Conservation (phyloP, 2,797 vertebrate genomes). For the Lerista edwardsae region DNA sequence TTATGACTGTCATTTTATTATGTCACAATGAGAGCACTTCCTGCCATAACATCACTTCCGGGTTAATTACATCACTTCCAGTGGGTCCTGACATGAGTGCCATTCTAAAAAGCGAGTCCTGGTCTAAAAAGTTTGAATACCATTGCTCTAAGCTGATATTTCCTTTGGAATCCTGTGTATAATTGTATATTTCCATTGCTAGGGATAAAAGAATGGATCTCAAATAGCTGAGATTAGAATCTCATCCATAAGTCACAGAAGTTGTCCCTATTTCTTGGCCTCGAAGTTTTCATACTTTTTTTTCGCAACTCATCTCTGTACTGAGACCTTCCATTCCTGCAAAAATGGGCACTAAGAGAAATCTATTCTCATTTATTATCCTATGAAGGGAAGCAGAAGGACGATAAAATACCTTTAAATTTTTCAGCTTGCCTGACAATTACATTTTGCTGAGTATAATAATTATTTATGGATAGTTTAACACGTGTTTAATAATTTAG, state of each 20-base stretch:
- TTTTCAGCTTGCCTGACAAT: conserved; percentile 48
- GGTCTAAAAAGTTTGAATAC: too few relatives aligned
- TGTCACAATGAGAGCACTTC: too few relatives aligned
- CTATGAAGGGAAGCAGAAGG: conserved; percentile 51
- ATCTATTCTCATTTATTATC: conserved; percentile 56
- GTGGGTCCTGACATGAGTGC: too few relatives aligned
- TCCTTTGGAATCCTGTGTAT: background rate
- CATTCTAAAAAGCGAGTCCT: too few relatives aligned
- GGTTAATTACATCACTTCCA: too few relatives aligned
- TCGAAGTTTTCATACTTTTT: conserved; percentile 19
- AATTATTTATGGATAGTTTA: conserved; percentile 51
- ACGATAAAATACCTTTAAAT: conserved; percentile 57
- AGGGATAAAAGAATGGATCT: too few relatives aligned
- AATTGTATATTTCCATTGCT: background rate
- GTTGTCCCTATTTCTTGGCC: background rate
- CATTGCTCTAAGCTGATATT: background rate
- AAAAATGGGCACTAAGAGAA: conserved; percentile 54
- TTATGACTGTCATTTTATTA: too few relatives aligned
- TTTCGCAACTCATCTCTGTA: conserved; percentile 1
- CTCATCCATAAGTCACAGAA: background rate
- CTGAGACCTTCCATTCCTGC: conserved; percentile 39
- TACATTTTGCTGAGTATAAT: conserved; percentile 30
- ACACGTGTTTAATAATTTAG: conserved; percentile 45
- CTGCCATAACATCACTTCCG: too few relatives aligned
- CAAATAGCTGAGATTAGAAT: too few relatives aligned